Percentiles rank a stretch among this genome's conserved stretches.
These are phyloP conservation scores for Helogale parvula DNA, from an alignment of 2,113 vertebrate genomes.

Conservation along the genomic window DNA sequence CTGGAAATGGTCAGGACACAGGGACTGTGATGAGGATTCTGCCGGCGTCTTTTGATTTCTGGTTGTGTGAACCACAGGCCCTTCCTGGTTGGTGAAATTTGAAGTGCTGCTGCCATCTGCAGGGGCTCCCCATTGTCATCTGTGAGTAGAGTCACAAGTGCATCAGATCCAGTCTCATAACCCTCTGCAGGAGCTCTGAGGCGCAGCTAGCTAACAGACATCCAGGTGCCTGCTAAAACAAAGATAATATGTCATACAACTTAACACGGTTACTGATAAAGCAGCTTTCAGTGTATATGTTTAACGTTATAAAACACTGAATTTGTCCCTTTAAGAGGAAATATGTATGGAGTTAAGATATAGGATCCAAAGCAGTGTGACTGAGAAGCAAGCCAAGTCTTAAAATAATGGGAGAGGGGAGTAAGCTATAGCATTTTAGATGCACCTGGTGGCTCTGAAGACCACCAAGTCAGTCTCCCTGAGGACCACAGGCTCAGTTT, in stretches of 20 bases:
- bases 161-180: neutral
- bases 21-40: neutral
- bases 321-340: neutral
- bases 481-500: neutral
- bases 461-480: neutral
- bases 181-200: neutral
- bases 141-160: neutral
- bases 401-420: neutral
- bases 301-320: neutral
- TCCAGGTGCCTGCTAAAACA: neutral
- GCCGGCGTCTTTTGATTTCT: neutral
- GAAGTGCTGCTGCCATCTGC: slow-evolving; percentile 89
- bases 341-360: neutral
- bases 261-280: neutral
- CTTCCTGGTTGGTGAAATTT: slow-evolving; percentile 77
- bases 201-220: neutral
- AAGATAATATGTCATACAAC: neutral
- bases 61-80: slow-evolving; percentile 40
- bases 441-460: neutral
- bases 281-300: neutral
- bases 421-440: neutral
- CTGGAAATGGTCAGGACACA: neutral
- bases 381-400: neutral
- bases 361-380: neutral
- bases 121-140: slow-evolving; percentile 76